These are phyloP conservation scores for Aegithalos caudatus DNA, from an alignment of 2,113 vertebrate genomes.

Conservation along the genomic window DNA sequence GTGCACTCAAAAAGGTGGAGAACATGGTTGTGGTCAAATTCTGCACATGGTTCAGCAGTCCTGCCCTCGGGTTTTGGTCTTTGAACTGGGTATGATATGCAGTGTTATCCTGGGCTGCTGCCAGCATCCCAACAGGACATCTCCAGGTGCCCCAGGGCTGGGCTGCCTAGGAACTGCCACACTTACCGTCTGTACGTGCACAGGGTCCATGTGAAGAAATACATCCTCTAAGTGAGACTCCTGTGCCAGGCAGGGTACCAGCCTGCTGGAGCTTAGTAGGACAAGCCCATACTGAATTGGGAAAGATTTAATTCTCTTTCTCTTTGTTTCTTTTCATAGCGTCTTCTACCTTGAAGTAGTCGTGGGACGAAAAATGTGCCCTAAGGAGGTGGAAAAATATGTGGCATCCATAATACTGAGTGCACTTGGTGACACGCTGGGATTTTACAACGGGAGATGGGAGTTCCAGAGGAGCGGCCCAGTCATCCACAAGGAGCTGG, in stretches of 20 bases:
- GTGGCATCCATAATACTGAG: slow-evolving; percentile 80
- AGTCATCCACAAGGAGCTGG: slow-evolving; percentile 75
- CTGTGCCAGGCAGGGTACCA: background rate
- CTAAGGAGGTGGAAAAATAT: slow-evolving; percentile 61
- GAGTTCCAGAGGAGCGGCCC: slow-evolving; percentile 71
- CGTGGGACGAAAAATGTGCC: background rate
- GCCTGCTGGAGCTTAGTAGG: background rate
- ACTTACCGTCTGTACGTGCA: rapidly evolving
- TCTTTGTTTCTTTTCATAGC: background rate
- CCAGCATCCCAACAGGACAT: rapidly evolving
- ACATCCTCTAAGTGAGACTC: rapidly evolving
- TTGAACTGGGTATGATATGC: rapidly evolving
- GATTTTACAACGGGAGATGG: slow-evolving; percentile 70
- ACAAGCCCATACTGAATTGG: background rate
- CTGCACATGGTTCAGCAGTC: rapidly evolving
- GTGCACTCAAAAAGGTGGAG: rapidly evolving
- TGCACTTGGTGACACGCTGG: slow-evolving; percentile 77
- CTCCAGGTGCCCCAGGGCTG: background rate
- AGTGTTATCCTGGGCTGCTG: rapidly evolving
- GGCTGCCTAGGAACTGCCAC: background rate
- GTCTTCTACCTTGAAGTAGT: background rate
- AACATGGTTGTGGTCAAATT: rapidly evolving
- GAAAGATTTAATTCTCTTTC: background rate
- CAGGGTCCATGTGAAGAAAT: background rate
- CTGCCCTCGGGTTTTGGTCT: background rate